Evolutionary conservation across 2,113 vertebrate species (phyloP), one percentile per base, ranked within the genome.

Genomic region (Taurulus bubalis): DNA sequence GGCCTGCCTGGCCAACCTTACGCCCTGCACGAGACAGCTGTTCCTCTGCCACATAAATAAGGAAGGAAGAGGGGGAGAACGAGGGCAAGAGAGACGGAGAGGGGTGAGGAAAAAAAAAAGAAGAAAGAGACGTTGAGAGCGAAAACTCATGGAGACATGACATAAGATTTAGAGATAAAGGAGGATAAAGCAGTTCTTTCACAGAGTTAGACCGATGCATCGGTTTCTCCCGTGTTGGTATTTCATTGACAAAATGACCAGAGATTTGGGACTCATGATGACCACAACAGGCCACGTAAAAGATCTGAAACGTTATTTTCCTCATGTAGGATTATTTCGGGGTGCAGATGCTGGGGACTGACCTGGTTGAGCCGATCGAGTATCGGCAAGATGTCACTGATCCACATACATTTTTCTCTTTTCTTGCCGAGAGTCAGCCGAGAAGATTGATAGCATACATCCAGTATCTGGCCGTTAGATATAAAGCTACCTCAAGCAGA

Each of bases 1-100:
- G 30, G 86, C 82, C 91, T 40, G 88, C 90, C 87, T 82, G 88
- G 90, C 89, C 89, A 84, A 93, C 94, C 92, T 92, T 90, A 91
- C 79, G 92, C 91, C 86, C 88, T 51, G 91, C 94, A 93, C 91
- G 85, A 94, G 92, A 95, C 95, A 94, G 94, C 95, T 94, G 94
- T 92, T 95, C 87, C 92, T 88, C 84, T 89, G 87, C 84, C 85
- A 90, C 81, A 85, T 73, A 71, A 89, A 86, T 65, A 72, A 80
- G 69, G 51, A 55, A 16, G 15, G 49, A 22, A 9, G 47, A 18
- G 49, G 20, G 8, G 51, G 51, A 7, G 82, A 73, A 56, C 65
- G 72, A 86, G 63, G 82, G 86, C 68, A 68, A 32, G 59, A 72
- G 45, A 77, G 56, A 70, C 36, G 56, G 58, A 82, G 49, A 42